Base-by-base conservation (phyloP, 1,140 invertebrate genomes). In the Drosophila prosaltans region DNA sequence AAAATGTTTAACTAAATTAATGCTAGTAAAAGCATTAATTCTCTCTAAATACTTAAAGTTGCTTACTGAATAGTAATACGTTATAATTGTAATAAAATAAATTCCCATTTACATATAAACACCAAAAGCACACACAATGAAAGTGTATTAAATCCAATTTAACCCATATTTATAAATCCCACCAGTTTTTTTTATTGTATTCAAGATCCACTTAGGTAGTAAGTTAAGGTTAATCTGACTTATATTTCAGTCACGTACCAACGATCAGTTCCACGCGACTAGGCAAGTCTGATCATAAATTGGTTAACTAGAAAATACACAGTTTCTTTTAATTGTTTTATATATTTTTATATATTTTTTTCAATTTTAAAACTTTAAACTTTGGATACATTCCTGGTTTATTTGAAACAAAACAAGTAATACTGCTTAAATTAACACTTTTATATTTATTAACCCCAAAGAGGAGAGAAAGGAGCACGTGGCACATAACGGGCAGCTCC, bases 401-500 rank as follows among this genome's bases (percentile, higher is more conserved):
- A 58, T 67, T 26, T 6, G 62, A 48, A 55, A 36, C 3, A 36
- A 6, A 36, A 75, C 62, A 43, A 5, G 6, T 75, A 77, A 76
- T 77, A 76, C 65, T 76, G 43, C 24, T 69, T 21, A 75, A 59
- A 30, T 40, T 2, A 9, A 30, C 7, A 26, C 28, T 26, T n/a
- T 41, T 9, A 3, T 4, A 2, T n/a, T 30, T 6, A 30, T 73
- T 28, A 85, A 2, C 81, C 81, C 82, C 82, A 85, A 3, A 79
- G 30, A 7, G 57, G 51, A 6, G 79, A 64, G 21, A 48, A 85
- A 0, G 63, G 64, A 28, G 72, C 54, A 3, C 57, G 63, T 0
- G 83, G 82, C 6, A 85, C 41, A 54, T 58, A 85, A 8, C 79
- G 79, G 54, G 54, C 59, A n/a, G 57, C 75, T 1, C 82, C 82